Conservation (phyloP, 2,113 vertebrate genomes). For the Larimichthys crocea region DNA sequence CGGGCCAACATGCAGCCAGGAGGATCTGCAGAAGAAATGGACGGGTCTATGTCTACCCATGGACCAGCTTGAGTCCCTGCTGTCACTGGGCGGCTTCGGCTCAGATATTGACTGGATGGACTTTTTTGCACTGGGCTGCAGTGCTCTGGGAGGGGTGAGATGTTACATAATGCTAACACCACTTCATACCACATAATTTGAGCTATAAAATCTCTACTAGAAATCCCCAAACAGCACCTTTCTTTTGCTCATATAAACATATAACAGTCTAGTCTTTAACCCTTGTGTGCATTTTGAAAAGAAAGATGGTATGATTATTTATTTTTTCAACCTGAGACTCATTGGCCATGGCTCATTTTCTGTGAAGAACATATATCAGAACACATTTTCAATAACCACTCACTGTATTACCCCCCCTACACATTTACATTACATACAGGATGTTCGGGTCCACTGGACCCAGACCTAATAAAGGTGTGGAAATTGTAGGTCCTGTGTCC, state of each 20-base stretch:
- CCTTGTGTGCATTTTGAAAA: no score
- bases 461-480: no score
- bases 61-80: slow-evolving; percentile 83
- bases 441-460: no score
- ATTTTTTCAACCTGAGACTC: no score
- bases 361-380: no score
- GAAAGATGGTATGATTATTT: no score
- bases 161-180: slow-evolving; percentile 42
- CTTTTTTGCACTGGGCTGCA: slow-evolving; percentile 90
- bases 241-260: slow-evolving; percentile 23
- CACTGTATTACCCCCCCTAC: no score
- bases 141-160: slow-evolving; percentile 86
- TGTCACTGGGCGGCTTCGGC: slow-evolving; percentile 81
- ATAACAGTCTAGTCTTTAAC: slow-evolving; percentile 2
- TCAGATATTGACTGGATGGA: slow-evolving; percentile 87
- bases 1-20: slow-evolving; percentile 59
- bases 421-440: no score
- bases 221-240: neutral
- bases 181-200: slow-evolving; percentile 36
- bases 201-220: slow-evolving; percentile 22
- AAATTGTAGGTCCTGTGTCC: no score
- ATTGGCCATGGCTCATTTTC: no score
- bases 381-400: no score
- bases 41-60: slow-evolving; percentile 85
- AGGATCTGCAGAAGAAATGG: slow-evolving; percentile 87